Evolutionary conservation across 2,888 invertebrate species (phyloP).

Genomic region (Temnothorax rugatulus): DNA sequence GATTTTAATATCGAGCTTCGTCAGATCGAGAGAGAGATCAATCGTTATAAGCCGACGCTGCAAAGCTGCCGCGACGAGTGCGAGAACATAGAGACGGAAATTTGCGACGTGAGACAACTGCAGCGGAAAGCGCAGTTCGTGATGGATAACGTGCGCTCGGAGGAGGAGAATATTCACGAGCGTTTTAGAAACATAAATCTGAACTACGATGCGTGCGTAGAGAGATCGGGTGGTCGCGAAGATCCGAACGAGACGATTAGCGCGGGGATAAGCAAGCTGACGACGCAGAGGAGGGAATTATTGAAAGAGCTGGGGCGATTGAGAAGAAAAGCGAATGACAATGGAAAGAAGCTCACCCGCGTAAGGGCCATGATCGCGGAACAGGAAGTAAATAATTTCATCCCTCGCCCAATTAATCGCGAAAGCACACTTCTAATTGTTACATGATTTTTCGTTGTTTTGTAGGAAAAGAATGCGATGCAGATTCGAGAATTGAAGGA

Average conservation of each 20-base stretch:
- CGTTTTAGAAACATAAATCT: conserved; percentile 64
- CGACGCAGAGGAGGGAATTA: conserved; percentile 36
- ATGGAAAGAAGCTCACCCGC: conserved; percentile 50
- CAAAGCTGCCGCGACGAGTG: conserved; percentile 49
- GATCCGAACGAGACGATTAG: conserved; percentile 17
- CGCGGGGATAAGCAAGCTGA: conserved; percentile 46
- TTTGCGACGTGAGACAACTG: conserved; percentile 49
- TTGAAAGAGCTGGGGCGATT: conserved; percentile 44
- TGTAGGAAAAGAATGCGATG: conserved; percentile 70
- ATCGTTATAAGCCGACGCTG: conserved; percentile 48
- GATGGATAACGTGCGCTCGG: conserved; percentile 55
- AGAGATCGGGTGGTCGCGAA: neutral
- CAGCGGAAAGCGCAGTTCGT: conserved; percentile 65
- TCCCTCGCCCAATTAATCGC: neutral
- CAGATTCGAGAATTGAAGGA: conserved; percentile 56
- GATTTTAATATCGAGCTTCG: neutral
- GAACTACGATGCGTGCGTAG: conserved; percentile 50
- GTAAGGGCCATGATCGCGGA: conserved; percentile 52
- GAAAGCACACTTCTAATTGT: neutral
- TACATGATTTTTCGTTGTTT: conserved; percentile 20
- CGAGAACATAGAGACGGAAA: conserved; percentile 56
- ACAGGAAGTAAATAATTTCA: conserved; percentile 60
- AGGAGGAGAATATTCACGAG: conserved; percentile 37
- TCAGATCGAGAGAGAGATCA: conserved; percentile 43
- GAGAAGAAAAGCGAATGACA: conserved; percentile 42